Base-by-base conservation (phyloP, 92 coral and sea anemone genomes). In the Plumapathes pennacea region DNA sequence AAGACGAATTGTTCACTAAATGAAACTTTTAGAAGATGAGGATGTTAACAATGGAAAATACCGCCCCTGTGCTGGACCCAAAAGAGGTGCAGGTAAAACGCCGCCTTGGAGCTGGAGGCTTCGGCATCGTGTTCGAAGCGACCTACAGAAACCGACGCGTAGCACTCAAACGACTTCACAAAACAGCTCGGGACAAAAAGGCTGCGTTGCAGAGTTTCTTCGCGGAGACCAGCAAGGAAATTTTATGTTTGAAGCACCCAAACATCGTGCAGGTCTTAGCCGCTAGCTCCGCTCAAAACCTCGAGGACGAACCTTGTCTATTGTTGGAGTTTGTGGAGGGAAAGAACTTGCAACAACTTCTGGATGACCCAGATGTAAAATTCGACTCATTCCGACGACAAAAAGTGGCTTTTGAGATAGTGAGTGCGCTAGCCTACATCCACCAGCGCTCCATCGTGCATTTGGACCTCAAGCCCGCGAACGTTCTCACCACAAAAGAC, bases 171-270 rank as follows among this genome's bases (percentile, higher is more conserved):
- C 86, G 67, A 37, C 73, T 91, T 19, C 97, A 91, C 73, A 91
- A 96, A 17, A 91, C 88, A 69, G 84, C 96, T 13, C 90, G 89
- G 59, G 88, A 91, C 81, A 88, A 76, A 62, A 91, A 88, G 46
- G 97, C 97, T 3, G 96, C 97, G 25, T 88, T 91, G 89, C 97
- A 91, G 44, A 91, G 97, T 59, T 91, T 88, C 32, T 47, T 74
- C 42, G 90, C 97, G 1, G 97, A 91, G 59, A 57, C 85, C 22
- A 87, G 90, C 41, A 51, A 76, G 4, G 97, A 91, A 62, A 85
- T 91, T 23, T 53, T 91, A 17, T 57, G 84, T 0, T 71, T 91
- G 12, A 76, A 72, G 12, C 97, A 91, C 39, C 97, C 92, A 7
- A 80, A 91, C 62, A 80, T 91, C 64, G 92, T 89, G 21, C 68